Evolutionary conservation across 2,797 vertebrate genomes (phyloP).

Genomic region (Alcedo atthis): DNA sequence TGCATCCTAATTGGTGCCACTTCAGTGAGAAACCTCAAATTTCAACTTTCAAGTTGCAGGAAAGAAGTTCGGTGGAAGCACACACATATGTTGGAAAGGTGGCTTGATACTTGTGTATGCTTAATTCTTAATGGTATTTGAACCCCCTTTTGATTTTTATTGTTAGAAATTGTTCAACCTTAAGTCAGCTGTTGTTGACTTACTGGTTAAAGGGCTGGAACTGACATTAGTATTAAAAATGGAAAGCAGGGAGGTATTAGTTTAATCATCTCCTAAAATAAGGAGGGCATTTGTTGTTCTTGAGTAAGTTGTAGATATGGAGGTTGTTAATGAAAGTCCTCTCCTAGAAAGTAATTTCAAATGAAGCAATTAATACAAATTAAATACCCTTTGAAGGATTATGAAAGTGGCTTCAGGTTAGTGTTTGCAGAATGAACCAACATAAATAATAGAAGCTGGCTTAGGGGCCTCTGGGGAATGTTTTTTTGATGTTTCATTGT

Average conservation of each 20-base stretch:
- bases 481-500: background rate
- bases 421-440: background rate
- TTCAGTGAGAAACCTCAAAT: background rate
- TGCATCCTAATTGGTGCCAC: background rate
- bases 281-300: background rate
- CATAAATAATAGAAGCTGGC: background rate
- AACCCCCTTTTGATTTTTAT: background rate
- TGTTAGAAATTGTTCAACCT: background rate
- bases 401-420: background rate
- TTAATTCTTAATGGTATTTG: background rate
- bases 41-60: background rate
- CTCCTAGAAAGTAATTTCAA: background rate
- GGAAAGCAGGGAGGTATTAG: background rate
- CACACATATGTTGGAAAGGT: background rate
- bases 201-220: background rate
- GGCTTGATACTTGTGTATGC: fast-evolving
- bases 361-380: background rate
- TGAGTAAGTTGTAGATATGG: background rate
- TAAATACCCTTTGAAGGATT: background rate
- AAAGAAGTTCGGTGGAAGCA: background rate
- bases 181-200: background rate
- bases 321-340: background rate
- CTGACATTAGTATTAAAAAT: background rate
- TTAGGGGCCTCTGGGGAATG: background rate
- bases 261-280: background rate